Evolutionary conservation across 2,113 vertebrate species (phyloP).

Genomic region (Vicugna pacos): DNA sequence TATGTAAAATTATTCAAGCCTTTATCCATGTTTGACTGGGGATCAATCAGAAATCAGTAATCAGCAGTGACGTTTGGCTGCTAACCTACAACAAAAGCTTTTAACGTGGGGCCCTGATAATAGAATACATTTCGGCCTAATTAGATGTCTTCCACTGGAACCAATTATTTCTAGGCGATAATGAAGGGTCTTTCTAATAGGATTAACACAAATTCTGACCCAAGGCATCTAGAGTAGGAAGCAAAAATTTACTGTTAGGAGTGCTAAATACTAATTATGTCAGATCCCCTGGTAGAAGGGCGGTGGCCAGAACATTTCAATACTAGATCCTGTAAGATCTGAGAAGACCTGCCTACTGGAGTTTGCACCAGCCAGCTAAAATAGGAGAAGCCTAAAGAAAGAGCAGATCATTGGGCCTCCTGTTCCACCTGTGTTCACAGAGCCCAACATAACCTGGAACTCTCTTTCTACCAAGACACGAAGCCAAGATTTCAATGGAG

Average conservation of each 20-base stretch:
- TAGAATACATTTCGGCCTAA: conserved; percentile 78
- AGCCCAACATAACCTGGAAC: neutral
- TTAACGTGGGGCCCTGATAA: conserved; percentile 57
- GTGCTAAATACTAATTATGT: neutral
- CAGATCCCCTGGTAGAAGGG: neutral
- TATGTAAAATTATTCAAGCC: conserved; percentile 66
- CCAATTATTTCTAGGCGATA: conserved; percentile 83
- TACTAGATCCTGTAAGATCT: neutral
- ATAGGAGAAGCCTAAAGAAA: neutral
- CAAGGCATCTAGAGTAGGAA: conserved; percentile 49
- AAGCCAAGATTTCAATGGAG: neutral
- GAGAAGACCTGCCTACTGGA: neutral
- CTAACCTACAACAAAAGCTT: conserved; percentile 59
- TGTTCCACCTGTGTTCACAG: neutral
- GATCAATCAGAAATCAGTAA: conserved; percentile 70
- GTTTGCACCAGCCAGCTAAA: no score
- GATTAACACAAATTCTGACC: conserved; percentile 73
- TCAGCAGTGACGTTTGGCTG: conserved; percentile 58
- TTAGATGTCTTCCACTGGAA: conserved; percentile 82
- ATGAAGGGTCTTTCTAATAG: conserved; percentile 81
- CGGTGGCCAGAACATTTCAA: fast-evolving
- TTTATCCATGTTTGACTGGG: conserved; percentile 64
- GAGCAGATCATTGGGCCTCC: neutral
- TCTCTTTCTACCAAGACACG: neutral
- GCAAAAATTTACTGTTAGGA: conserved; percentile 67